phyloP scores from a whole-genome alignment of 2,797 vertebrate species.

The Siniperca obscura region DNA sequence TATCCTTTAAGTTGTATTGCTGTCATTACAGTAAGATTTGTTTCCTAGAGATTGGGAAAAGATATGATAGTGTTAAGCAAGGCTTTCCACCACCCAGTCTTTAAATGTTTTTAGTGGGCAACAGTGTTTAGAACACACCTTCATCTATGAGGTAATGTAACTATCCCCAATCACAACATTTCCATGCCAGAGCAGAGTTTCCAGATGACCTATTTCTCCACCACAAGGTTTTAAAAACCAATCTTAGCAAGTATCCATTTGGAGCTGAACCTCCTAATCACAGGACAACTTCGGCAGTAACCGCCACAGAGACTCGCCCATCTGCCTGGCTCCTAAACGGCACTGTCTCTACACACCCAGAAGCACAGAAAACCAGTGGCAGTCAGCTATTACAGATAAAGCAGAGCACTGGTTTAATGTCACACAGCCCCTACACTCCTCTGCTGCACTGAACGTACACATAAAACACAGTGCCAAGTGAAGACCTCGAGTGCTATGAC shows the following conservation, averaged over 20 bases:
- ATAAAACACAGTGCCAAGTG: constrained; percentile 64
- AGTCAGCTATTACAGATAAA: constrained; percentile 53
- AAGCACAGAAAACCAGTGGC: constrained; percentile 37
- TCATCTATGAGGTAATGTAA: constrained; percentile 72
- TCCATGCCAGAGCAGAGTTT: constrained; percentile 77
- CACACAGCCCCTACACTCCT: constrained; percentile 29
- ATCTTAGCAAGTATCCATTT: constrained; percentile 71
- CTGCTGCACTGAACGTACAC: constrained; percentile 55
- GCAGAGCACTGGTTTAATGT: constrained; percentile 33
- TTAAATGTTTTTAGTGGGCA: constrained; percentile 57
- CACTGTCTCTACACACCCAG: constrained; percentile 28
- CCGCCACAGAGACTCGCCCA: constrained; percentile 67
- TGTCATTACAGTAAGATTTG: constrained; percentile 24
- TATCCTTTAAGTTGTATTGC: constrained; percentile 1
- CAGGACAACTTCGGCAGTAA: constrained; percentile 65
- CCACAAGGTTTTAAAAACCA: constrained; percentile 72
- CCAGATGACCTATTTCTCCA: constrained; percentile 83
- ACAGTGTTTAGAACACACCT: constrained; percentile 72
- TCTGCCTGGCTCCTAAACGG: constrained; percentile 65
- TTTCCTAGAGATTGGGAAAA: constrained; percentile 31
- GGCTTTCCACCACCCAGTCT: constrained; percentile 44
- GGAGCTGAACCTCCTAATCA: constrained; percentile 81
- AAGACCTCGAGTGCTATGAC: constrained; percentile 72
- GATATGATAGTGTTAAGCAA: constrained; percentile 28
- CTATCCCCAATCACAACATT: constrained; percentile 76